These are phyloP conservation scores for Habroteleia sp. DNA, from an alignment of 2,888 invertebrate species.

Conservation along the genomic window DNA sequence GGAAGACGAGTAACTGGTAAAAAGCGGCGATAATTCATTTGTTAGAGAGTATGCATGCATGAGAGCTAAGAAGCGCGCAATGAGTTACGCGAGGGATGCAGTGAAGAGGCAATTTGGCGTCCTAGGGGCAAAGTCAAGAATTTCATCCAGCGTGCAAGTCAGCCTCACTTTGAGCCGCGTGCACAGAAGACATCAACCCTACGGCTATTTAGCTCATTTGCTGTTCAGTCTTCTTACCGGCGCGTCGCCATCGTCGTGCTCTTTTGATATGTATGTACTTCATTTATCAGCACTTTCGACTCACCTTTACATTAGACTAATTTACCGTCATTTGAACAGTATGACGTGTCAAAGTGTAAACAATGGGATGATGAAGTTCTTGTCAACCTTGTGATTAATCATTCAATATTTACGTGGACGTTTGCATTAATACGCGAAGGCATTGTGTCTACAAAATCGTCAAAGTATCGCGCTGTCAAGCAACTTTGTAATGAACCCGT, in stretches of 20 bases:
- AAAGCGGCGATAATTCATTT: constrained; percentile 45
- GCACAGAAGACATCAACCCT: constrained; percentile 63
- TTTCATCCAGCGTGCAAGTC: constrained; percentile 66
- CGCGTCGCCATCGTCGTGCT: constrained; percentile 39
- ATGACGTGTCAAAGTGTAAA: constrained; percentile 38
- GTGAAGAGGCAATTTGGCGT: constrained; percentile 68
- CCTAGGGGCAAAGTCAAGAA: constrained; percentile 70
- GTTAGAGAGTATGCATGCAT: constrained; percentile 32
- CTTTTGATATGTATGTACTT: constrained; percentile 48
- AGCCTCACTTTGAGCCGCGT: constrained; percentile 61
- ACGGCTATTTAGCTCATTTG: constrained; percentile 68
- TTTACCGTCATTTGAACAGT: constrained; percentile 42
- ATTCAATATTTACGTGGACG: constrained; percentile 23
- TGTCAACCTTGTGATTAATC: constrained; percentile 21
- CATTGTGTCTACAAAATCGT: constrained; percentile 13
- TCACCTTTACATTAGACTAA: constrained; percentile 53
- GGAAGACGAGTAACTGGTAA: constrained; percentile 30
- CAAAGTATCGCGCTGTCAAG: constrained; percentile 10
- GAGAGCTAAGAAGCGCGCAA: constrained; percentile 42
- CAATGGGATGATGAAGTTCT: constrained; percentile 27
- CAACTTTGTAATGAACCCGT: background rate
- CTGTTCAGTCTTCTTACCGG: constrained; percentile 55
- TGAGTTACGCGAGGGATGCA: constrained; percentile 56
- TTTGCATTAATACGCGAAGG: constrained; percentile 10
- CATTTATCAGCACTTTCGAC: constrained; percentile 49